These are phyloP conservation scores for Pelusios castaneus DNA, from an alignment of 2,113 vertebrate genomes.

Conservation along the genomic window DNA sequence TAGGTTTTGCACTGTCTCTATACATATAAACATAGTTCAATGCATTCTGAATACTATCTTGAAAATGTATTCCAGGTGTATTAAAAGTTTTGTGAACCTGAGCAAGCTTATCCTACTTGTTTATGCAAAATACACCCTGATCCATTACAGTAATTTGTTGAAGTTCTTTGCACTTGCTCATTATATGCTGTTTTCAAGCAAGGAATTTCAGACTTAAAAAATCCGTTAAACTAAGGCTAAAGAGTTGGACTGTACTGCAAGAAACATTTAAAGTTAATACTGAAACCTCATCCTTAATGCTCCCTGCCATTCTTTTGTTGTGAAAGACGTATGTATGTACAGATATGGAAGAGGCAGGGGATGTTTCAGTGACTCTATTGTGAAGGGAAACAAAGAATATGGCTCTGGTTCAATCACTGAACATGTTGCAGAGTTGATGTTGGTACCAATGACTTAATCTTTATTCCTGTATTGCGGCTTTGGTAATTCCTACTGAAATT, in stretches of 20 bases:
- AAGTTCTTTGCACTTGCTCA: not conserved
- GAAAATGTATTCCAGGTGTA: not conserved
- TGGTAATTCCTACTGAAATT: not conserved
- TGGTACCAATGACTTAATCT: conserved; percentile 7
- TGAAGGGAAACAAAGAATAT: not conserved
- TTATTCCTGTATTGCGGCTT: not conserved
- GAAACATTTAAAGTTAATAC: not conserved
- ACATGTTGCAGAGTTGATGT: not conserved
- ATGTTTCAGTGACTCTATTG: not conserved
- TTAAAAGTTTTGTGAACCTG: not conserved
- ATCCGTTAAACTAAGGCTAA: not conserved
- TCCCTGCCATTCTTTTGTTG: not conserved
- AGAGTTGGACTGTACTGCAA: not conserved
- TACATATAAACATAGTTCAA: not conserved
- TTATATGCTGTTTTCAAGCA: not conserved
- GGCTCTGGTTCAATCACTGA: not conserved
- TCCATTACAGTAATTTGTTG: not conserved
- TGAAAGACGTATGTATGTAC: not conserved
- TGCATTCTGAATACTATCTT: not conserved
- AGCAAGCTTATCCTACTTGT: not conserved
- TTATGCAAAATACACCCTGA: not conserved
- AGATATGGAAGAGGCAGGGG: not conserved
- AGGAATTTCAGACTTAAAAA: not conserved
- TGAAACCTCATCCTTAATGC: not conserved
- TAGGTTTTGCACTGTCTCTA: not conserved